Evolutionary conservation across 1,140 invertebrate genomes (phyloP).

Genomic region (Drosophila serrata): DNA sequence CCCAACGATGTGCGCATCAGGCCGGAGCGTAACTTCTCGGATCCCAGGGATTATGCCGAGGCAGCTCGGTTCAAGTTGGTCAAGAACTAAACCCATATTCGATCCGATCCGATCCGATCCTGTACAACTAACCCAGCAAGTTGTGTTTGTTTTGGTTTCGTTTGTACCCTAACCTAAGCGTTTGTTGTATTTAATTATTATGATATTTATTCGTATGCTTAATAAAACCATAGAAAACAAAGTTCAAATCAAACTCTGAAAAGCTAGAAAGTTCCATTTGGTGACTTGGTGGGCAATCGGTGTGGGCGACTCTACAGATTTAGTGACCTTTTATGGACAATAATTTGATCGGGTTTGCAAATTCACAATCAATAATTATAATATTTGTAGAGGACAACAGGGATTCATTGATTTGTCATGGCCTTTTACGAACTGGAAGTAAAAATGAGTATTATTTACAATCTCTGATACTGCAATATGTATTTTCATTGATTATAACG

Average conservation of each 20-base stretch:
- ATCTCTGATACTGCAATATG: neutral
- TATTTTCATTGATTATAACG: neutral
- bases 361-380: constrained; percentile 26
- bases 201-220: constrained; percentile 72
- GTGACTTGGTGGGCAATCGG: neutral
- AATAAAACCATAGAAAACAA: constrained; percentile 62
- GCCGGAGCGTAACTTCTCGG: constrained; percentile 80
- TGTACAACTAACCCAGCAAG: constrained; percentile 57
- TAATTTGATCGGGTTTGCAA: constrained; percentile 47
- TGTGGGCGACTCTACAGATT: constrained; percentile 45
- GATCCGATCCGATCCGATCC: neutral
- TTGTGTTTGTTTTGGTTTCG: constrained; percentile 54
- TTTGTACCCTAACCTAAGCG: constrained; percentile 64
- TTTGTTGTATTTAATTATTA: constrained; percentile 62
- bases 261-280: constrained; percentile 52
- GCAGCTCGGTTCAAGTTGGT: constrained; percentile 74
- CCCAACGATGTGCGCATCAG: constrained; percentile 83
- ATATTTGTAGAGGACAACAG: constrained; percentile 21
- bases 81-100: constrained; percentile 39
- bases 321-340: constrained; percentile 51
- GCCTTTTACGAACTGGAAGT: neutral
- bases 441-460: neutral
- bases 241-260: neutral
- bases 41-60: constrained; percentile 79
- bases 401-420: neutral